phyloP scores from a whole-genome alignment of 2,797 vertebrate genomes.

The Chiloscyllium punctatum region DNA sequence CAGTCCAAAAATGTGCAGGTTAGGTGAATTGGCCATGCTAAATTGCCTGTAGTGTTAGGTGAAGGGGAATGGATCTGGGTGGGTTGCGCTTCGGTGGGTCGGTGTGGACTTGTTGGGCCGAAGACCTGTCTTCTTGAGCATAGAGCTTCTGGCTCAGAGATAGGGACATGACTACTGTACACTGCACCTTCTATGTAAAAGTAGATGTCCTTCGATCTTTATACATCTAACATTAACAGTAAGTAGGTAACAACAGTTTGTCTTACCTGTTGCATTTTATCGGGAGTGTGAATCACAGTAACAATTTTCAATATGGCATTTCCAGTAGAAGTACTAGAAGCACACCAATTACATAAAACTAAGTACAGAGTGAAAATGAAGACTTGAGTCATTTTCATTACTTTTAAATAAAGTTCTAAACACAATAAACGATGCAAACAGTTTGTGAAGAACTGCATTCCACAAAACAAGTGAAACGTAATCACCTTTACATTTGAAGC shows the following conservation, averaged over 20 bases:
- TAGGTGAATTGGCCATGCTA: too few relatives aligned
- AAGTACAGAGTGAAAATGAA: neutral
- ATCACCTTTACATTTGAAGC: neutral
- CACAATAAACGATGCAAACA: neutral
- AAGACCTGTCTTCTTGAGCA: too few relatives aligned
- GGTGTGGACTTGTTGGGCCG: too few relatives aligned
- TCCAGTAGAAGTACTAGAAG: neutral
- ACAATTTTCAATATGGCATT: neutral
- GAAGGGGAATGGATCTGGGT: too few relatives aligned
- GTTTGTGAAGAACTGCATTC: neutral
- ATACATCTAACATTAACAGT: neutral
- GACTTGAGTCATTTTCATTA: neutral
- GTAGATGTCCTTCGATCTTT: neutral
- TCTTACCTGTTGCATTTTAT: neutral
- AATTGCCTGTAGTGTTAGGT: too few relatives aligned
- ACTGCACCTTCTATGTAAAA: neutral
- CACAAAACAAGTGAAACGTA: neutral
- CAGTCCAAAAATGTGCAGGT: too few relatives aligned
- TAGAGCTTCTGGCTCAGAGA: too few relatives aligned
- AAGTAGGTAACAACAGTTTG: neutral
- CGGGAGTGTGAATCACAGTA: neutral
- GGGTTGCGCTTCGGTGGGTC: too few relatives aligned
- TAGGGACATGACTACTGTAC: too few relatives aligned
- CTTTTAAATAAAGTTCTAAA: neutral
- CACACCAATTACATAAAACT: neutral